These are phyloP conservation scores for Centruroides vittatus DNA, from an alignment of 1,140 invertebrate species.

Conservation along the genomic window DNA sequence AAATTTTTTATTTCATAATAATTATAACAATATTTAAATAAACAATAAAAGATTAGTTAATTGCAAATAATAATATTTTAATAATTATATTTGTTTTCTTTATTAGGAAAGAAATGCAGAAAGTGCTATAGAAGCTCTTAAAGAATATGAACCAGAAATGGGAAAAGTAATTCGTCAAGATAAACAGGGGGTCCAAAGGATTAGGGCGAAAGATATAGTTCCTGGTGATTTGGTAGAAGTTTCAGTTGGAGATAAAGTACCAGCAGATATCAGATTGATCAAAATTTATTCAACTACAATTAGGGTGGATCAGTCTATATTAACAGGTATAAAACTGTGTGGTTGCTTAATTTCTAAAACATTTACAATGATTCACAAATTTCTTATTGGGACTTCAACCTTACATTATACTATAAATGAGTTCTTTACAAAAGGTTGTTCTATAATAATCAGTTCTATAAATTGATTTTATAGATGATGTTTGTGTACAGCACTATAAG, in stretches of 20 bases:
- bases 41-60: too few relatives aligned
- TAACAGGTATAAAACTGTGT: conserved; percentile 53
- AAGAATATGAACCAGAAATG: conserved; percentile 99
- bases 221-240: conserved; percentile 16
- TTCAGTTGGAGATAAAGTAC: conserved; percentile 95
- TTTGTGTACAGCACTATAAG: too few relatives aligned
- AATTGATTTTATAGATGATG: too few relatives aligned
- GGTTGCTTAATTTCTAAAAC: too few relatives aligned
- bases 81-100: background rate
- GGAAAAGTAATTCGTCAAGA: conserved; percentile 92
- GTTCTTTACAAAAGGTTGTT: too few relatives aligned
- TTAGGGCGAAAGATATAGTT: conserved; percentile 49
- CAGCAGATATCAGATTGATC: conserved; percentile 92
- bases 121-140: conserved; percentile 99
- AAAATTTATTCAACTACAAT: conserved; percentile 97
- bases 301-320: conserved; percentile 97
- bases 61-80: too few relatives aligned
- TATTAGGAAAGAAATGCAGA: conserved; percentile 94
- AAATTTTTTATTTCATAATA: too few relatives aligned
- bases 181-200: conserved; percentile 93
- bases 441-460: too few relatives aligned
- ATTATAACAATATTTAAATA: too few relatives aligned
- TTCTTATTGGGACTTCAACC: too few relatives aligned
- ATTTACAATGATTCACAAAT: too few relatives aligned
- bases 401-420: too few relatives aligned